These are phyloP conservation scores for Caenorhabditis sinica DNA, from an alignment of 2,888 invertebrate species.

Conservation along the genomic window DNA sequence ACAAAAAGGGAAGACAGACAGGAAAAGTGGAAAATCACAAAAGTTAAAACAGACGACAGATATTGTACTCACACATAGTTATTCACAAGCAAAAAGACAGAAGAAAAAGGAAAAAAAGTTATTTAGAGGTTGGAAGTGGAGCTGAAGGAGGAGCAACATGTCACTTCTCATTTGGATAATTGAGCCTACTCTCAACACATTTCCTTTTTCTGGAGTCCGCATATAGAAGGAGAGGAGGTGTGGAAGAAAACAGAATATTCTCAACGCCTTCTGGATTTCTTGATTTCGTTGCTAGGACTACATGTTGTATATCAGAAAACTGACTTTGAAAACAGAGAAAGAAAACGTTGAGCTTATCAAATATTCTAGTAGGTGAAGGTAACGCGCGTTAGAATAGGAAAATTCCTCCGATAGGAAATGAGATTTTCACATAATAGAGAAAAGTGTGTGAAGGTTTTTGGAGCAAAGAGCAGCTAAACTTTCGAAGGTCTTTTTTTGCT, in stretches of 20 bases:
- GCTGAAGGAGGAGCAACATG: conserved; percentile 48
- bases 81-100: conserved; percentile 37
- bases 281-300: conserved; percentile 50
- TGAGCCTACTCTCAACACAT: conserved; percentile 33
- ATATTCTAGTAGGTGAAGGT: conserved; percentile 42
- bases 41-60: conserved; percentile 28
- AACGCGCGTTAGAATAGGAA: conserved; percentile 3
- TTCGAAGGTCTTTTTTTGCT: conserved; percentile 2
- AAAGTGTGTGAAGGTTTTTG: conserved; percentile 7
- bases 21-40: conserved; percentile 30
- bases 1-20: conserved; percentile 22
- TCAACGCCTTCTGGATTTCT: conserved; percentile 27
- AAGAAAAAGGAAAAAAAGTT: conserved; percentile 40
- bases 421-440: conserved; percentile 56
- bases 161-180: conserved; percentile 62
- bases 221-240: conserved; percentile 4
- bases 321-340: conserved; percentile 34
- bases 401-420: conserved; percentile 42
- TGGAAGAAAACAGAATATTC: neutral
- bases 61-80: conserved; percentile 49
- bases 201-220: conserved; percentile 25
- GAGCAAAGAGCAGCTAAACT: conserved; percentile 17
- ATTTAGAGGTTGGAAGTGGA: conserved; percentile 18
- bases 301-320: conserved; percentile 8
- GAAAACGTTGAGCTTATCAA: conserved; percentile 20